Conservation (phyloP, 2,888 invertebrate genomes). For the Habroteleia sp. region DNA sequence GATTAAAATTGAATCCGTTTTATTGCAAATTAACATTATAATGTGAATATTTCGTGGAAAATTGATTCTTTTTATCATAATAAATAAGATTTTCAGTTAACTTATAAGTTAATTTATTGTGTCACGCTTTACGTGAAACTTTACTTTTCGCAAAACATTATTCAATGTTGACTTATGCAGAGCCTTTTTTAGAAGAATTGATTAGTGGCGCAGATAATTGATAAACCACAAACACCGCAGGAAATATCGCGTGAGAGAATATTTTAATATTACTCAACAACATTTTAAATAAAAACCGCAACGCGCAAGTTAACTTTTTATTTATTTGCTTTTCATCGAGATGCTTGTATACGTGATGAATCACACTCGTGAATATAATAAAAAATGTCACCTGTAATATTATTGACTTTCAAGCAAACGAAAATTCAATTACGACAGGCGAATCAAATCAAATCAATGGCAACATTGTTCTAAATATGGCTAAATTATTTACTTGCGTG, state of each 20-base stretch:
- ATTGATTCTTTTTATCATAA: too few relatives aligned
- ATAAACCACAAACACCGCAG: conserved; percentile 58
- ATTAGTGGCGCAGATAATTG: conserved; percentile 56
- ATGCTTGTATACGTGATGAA: conserved; percentile 10
- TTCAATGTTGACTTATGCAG: conserved; percentile 45
- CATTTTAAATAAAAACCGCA: conserved; percentile 51
- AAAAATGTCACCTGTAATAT: conserved; percentile 22
- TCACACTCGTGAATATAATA: conserved; percentile 17
- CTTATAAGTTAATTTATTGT: too few relatives aligned
- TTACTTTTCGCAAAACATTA: conserved; percentile 31
- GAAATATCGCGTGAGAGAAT: conserved; percentile 60
- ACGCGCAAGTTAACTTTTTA: conserved; percentile 29
- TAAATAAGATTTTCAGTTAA: too few relatives aligned
- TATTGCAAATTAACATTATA: too few relatives aligned
- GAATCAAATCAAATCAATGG: conserved; percentile 35
- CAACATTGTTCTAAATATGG: conserved; percentile 38
- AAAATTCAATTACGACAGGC: conserved; percentile 29
- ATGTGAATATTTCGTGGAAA: too few relatives aligned
- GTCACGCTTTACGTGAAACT: too few relatives aligned
- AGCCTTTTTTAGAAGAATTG: conserved; percentile 48
- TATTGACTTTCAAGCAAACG: conserved; percentile 36
- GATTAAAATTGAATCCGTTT: too few relatives aligned
- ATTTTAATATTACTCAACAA: conserved; percentile 58
- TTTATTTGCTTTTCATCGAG: conserved; percentile 29
- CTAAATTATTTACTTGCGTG: conserved; percentile 41